Conservation (phyloP, 2,113 vertebrate genomes). For the Lagopus muta region DNA sequence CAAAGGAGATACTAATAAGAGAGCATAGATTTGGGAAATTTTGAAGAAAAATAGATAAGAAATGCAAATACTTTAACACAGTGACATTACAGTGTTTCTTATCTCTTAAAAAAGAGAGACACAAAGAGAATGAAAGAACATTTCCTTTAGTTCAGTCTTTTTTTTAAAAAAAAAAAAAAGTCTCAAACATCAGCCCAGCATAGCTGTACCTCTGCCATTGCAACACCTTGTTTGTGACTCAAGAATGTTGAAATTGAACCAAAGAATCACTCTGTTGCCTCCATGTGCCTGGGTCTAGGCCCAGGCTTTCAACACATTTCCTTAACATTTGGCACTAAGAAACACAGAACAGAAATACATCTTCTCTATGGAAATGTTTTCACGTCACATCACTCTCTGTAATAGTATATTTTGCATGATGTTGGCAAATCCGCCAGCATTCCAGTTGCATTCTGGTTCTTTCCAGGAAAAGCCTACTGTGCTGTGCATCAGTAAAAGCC, state of each 20-base stretch:
- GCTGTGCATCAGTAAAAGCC: neutral
- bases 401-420: neutral
- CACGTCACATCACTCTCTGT: neutral
- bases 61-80: slow-evolving; percentile 3
- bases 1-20: neutral
- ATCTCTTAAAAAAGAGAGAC: neutral
- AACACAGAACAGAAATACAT: neutral
- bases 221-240: neutral
- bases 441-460: neutral
- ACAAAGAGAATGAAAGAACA: neutral
- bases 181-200: neutral
- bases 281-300: neutral
- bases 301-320: slow-evolving; percentile 13
- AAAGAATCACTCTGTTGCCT: neutral
- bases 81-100: neutral
- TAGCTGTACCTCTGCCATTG: neutral
- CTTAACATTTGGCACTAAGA: slow-evolving; percentile 14
- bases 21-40: neutral
- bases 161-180: neutral
- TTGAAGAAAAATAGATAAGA: slow-evolving; percentile 11
- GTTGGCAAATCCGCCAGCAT: neutral
- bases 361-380: neutral
- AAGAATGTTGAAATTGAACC: neutral
- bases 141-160: neutral
- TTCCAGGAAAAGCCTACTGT: neutral